These are phyloP conservation scores for Sebastes iracundus DNA, from an alignment of 2,797 vertebrate species.

Conservation along the genomic window DNA sequence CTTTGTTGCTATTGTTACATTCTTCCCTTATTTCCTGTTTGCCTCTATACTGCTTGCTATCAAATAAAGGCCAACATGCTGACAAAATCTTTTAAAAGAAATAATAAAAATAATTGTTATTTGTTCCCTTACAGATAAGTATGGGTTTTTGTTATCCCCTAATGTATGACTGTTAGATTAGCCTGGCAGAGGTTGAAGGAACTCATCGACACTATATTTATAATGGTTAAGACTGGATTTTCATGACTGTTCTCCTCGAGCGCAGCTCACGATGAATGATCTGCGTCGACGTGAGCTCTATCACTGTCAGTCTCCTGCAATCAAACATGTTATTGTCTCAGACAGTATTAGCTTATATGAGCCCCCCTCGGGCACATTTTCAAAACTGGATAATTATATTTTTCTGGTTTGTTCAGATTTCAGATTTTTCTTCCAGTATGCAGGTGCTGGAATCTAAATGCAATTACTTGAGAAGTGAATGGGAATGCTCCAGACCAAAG, in stretches of 20 bases:
- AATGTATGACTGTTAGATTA: not conserved
- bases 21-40: not conserved
- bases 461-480: conserved; percentile 61
- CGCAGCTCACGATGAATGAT: not conserved
- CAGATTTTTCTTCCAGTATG: conserved; percentile 44
- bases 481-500: conserved; percentile 56
- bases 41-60: not conserved
- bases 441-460: conserved; percentile 61
- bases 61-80: not conserved
- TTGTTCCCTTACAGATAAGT: not conserved
- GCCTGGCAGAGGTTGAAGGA: not conserved
- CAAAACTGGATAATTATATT: conserved; percentile 55
- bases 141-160: not conserved
- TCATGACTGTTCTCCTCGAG: not conserved
- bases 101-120: not conserved
- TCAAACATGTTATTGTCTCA: conserved; percentile 31
- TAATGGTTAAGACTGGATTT: not conserved
- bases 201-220: not conserved
- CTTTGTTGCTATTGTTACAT: not conserved
- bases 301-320: not conserved
- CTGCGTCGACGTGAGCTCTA: not conserved
- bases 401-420: conserved; percentile 61
- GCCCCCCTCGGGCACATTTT: conserved; percentile 20
- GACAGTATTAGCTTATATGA: conserved; percentile 31
- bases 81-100: not conserved